Base-by-base conservation (phyloP, 2,797 vertebrate species). In the Girardinus metallicus region DNA sequence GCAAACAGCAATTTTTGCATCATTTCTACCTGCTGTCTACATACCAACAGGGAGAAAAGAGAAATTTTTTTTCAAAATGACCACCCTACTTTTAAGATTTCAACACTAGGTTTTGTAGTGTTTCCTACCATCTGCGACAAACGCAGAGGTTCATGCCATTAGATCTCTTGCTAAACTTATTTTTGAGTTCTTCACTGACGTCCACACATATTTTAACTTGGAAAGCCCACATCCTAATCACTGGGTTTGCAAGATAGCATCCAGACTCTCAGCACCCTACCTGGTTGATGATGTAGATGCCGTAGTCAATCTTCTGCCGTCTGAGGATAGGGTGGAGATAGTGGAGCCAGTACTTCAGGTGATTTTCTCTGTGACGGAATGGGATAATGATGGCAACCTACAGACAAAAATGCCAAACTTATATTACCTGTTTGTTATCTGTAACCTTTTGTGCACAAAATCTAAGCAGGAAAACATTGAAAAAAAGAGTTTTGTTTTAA, bases 321-420 rank as follows among this genome's bases (percentile, higher is more conserved):
- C 98, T 96, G 76, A 99, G 96, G 89, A 99, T 98, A 23, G 99
- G 99, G 91, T 99, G 99, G 88, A 99, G 94, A 86, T 99, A 99
- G 93, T 99, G 98, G 80, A 99, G 97, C 99, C 99, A 99, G 96
- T 99, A 99, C 86, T 97, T 98, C 9, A 99, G 97, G 87, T 99
- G 99, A 90, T 99, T 97, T 79, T 99, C 98, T 0, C 99, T 96
- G 94, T 99, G 97, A 51, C 99, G 96, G 89, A 98, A 99, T 9
- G 99, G 99, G 90, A 99, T 99, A 95, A 99, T 99, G 87, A 99
- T 98, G 75, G 99, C 99, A 92, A 99, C 98, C 81, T 95, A 49
- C 26, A 80, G 12, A 78, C 29, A 73, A 70, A 31, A 68, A 16
- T 5, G 62, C 78, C 1, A 29, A 15, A 9, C 55, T 29, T 5